Evolutionary conservation across 2,888 invertebrate species (phyloP), one percentile per base, ranked within the genome.

Genomic region (Pantelozetes paolii): DNA sequence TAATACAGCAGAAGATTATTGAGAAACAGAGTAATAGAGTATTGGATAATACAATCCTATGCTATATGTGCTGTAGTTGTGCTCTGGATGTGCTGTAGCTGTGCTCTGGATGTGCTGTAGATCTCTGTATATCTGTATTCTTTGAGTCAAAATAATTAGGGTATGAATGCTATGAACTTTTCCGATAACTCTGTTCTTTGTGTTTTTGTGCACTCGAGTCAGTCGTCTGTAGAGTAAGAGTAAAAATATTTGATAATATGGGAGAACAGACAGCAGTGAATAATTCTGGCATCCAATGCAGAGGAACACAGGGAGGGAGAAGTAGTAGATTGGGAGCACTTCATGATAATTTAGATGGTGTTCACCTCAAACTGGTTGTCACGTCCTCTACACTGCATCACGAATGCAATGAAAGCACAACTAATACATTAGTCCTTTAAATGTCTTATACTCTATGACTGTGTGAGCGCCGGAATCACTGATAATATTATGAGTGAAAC

Each of bases 1-100:
- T 67, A 67, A 67, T 67, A 67, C 40, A 40, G 67, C 67, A 40
- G 40, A 36, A 67, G 67, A 67, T 67, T 67, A 67, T 36, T 40
- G n/a, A n/a, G 67, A 67, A 18, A n/a, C n/a, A n/a, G n/a, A n/a
- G n/a, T n/a, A 67, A 67, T 23, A 67, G 2, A 67, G 23, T 23
- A 36, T 36, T 62, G 30, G 32, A 62, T 62, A 62, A 62, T 62
- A 62, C 62, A 62, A 62, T 28, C 62, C 62, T 13, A 36, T 11
- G 36, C 11, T 36, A 23, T 54, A 54, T 54, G 23, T 54, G 23
- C n/a, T n/a, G n/a, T n/a, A n/a, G n/a, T n/a, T n/a, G n/a, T n/a
- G n/a, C n/a, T n/a, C n/a, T n/a, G n/a, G n/a, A n/a, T n/a, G n/a
- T n/a, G n/a, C n/a, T n/a, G n/a, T n/a, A n/a, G n/a, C n/a, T n/a